phyloP scores from a whole-genome alignment of 2,888 invertebrate species.

The Ectobius pallidus region DNA sequence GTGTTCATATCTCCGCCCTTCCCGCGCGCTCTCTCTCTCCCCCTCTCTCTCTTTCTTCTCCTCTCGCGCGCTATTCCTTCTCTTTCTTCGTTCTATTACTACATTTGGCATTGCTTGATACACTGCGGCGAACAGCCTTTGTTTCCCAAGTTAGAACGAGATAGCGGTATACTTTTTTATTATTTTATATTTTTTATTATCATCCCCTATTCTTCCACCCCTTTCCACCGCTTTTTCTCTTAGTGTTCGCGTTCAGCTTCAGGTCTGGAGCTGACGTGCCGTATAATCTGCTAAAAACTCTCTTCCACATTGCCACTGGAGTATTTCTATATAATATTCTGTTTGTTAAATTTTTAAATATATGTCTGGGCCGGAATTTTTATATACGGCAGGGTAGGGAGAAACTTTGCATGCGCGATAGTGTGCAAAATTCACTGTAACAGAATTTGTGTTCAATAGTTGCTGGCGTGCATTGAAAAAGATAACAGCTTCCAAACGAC shows the following conservation, averaged over 20 bases:
- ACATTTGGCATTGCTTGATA: conserved; percentile 16
- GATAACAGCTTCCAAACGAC: too few species aligned
- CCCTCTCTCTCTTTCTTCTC: not conserved
- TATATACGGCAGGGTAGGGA: too few species aligned
- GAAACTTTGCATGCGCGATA: too few species aligned
- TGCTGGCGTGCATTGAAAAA: too few species aligned
- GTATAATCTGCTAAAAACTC: conserved; percentile 17
- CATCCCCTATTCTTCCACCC: not conserved
- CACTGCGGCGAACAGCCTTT: not conserved
- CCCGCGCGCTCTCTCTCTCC: not conserved
- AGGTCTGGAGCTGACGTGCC: conserved; percentile 14
- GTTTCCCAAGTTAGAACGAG: not conserved
- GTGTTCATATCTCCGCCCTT: conserved; percentile 5
- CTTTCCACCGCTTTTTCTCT: not conserved
- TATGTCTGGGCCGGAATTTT: too few species aligned
- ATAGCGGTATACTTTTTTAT: conserved; percentile 1
- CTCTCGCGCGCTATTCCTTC: too few species aligned
- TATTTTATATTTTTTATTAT: conserved; percentile 18
- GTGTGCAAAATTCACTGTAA: too few species aligned
- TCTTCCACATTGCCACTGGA: not conserved
- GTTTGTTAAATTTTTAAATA: not conserved
- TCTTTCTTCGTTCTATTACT: not conserved
- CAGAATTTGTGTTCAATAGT: too few species aligned
- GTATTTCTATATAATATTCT: not conserved
- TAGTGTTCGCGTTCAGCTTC: not conserved